phyloP scores from a whole-genome alignment of 2,888 invertebrate species.

The Empis stercorea region DNA sequence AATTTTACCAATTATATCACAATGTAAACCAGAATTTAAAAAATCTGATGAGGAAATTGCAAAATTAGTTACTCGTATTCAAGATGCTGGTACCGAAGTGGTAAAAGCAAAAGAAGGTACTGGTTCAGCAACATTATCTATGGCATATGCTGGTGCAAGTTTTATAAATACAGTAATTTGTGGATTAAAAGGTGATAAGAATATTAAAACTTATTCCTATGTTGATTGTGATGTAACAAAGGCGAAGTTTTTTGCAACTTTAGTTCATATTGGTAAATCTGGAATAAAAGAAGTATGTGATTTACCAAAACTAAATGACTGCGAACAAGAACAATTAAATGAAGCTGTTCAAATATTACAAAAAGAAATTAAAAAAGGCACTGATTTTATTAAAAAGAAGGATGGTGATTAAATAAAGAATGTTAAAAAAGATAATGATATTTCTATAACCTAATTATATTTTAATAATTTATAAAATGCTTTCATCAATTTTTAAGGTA shows the following conservation, averaged over 20 bases:
- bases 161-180: slow-evolving; percentile 70
- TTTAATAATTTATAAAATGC: too few relatives aligned
- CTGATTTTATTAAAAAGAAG: neutral
- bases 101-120: slow-evolving; percentile 85
- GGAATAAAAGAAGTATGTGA: slow-evolving; percentile 86
- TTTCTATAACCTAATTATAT: too few relatives aligned
- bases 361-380: neutral
- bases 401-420: too few relatives aligned
- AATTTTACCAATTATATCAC: slow-evolving; percentile 88
- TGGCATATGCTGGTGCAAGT: slow-evolving; percentile 90
- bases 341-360: neutral
- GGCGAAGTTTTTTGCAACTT: slow-evolving; percentile 82
- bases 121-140: slow-evolving; percentile 90
- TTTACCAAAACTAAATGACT: slow-evolving; percentile 57
- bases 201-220: slow-evolving; percentile 82
- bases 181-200: slow-evolving; percentile 57
- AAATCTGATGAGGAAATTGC: slow-evolving; percentile 64
- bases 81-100: slow-evolving; percentile 91
- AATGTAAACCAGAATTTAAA: slow-evolving; percentile 64
- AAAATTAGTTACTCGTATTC: slow-evolving; percentile 75
- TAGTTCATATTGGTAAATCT: slow-evolving; percentile 68
- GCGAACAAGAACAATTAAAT: neutral
- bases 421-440: too few relatives aligned
- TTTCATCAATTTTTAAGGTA: too few relatives aligned
- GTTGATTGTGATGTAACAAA: slow-evolving; percentile 76